A percentile compares a stretch with the other conserved stretches of the same genome.
phyloP scores from a whole-genome alignment of 2,113 vertebrate species.

The Brachionichthys hirsutus region DNA sequence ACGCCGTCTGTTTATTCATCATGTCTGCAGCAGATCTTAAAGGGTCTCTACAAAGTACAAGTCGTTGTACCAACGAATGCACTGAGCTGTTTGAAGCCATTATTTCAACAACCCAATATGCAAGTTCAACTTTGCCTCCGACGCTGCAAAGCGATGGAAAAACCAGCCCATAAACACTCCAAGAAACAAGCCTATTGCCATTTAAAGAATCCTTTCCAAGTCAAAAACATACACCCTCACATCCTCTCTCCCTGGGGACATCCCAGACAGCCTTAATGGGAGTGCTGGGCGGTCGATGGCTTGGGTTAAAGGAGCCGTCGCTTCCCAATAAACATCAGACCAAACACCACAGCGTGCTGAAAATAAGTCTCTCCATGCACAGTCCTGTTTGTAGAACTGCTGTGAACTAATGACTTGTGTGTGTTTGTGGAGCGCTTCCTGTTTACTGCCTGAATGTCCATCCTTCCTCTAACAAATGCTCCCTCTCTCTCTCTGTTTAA shows the following conservation, averaged over 20 bases:
- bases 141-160: background rate
- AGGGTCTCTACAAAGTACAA: too few relatives aligned
- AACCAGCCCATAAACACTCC: constrained; percentile 17
- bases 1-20: too few relatives aligned
- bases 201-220: constrained; percentile 64
- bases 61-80: too few relatives aligned
- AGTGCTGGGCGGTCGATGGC: constrained; percentile 75
- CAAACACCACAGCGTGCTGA: background rate
- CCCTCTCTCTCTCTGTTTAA: constrained; percentile 10
- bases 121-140: too few relatives aligned
- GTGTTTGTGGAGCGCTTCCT: constrained; percentile 22
- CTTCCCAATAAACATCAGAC: constrained; percentile 76
- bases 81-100: too few relatives aligned
- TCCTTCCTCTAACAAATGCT: constrained; percentile 37
- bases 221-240: constrained; percentile 11
- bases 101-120: too few relatives aligned
- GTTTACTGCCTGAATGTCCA: constrained; percentile 35
- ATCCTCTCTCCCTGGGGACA: constrained; percentile 67
- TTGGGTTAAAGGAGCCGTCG: constrained; percentile 76
- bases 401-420: constrained; percentile 20
- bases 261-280: constrained; percentile 65
- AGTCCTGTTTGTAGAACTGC: background rate
- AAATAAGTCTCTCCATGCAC: constrained; percentile 13
- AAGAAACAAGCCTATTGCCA: constrained; percentile 22
- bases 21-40: too few relatives aligned